phyloP scores from a whole-genome alignment of 2,113 vertebrate genomes.

The Laterallus jamaicensis region DNA sequence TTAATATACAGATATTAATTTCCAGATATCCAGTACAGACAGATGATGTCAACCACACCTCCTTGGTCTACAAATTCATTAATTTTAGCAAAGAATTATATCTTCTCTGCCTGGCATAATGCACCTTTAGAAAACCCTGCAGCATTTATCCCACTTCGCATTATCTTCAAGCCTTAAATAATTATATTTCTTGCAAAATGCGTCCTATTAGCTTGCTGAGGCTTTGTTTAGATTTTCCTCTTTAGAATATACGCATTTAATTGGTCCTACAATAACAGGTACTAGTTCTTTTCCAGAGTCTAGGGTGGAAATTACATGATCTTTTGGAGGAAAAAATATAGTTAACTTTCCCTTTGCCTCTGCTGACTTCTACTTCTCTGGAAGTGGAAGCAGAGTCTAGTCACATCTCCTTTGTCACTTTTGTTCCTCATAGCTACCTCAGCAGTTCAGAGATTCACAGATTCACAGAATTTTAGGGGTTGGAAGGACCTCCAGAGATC shows the following conservation, averaged over 20 bases:
- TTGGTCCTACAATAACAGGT: background rate
- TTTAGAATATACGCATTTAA: background rate
- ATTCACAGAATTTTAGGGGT: no score
- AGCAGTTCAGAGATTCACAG: background rate
- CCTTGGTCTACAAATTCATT: background rate
- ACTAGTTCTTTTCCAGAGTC: background rate
- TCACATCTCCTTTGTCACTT: background rate
- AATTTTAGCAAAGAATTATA: background rate
- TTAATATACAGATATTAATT: background rate
- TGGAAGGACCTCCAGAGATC: no score
- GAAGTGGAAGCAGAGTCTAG: background rate
- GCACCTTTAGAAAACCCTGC: background rate
- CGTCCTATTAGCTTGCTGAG: background rate
- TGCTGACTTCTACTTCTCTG: background rate
- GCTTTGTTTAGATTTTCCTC: background rate
- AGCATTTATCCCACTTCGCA: background rate
- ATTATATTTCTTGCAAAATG: background rate
- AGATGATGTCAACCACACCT: background rate
- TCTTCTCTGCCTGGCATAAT: background rate
- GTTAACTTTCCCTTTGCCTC: background rate
- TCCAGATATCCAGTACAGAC: background rate
- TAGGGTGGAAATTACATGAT: background rate
- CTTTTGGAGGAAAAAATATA: rapidly evolving
- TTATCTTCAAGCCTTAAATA: background rate
- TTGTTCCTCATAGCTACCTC: background rate